Percentiles rank a stretch among this genome's conserved stretches.
Conservation (phyloP, 2,113 vertebrate species). For the Otolemur garnettii region DNA sequence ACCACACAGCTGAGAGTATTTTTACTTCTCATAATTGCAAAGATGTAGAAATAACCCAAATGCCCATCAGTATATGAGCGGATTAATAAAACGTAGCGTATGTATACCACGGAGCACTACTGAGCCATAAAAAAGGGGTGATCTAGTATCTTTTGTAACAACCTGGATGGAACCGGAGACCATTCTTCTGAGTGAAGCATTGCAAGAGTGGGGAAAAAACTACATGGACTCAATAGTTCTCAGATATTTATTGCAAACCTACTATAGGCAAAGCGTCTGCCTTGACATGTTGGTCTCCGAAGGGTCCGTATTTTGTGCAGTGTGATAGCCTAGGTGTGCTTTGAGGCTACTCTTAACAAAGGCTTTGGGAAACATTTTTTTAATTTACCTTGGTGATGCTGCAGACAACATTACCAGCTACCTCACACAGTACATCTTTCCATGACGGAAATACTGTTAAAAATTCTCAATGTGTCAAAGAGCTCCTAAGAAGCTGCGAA, state of each 20-base stretch:
- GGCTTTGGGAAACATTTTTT: not conserved
- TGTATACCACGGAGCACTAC: too few relatives aligned
- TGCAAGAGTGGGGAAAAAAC: too few relatives aligned
- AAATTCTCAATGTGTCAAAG: not conserved
- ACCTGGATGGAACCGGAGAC: too few relatives aligned
- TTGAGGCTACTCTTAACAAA: not conserved
- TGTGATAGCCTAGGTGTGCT: not conserved
- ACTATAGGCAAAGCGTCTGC: not conserved
- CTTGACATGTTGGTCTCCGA: not conserved
- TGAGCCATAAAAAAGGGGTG: too few relatives aligned
- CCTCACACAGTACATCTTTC: not conserved
- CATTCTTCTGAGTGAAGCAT: too few relatives aligned
- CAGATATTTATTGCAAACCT: not conserved
- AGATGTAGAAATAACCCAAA: too few relatives aligned
- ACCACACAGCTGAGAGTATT: not conserved
- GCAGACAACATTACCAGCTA: not conserved
- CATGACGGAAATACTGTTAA: not conserved
- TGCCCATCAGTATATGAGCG: too few relatives aligned
- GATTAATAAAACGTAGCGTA: too few relatives aligned
- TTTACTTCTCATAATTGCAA: not conserved
- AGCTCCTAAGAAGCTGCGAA: not conserved
- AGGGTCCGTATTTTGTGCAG: not conserved
- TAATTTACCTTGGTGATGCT: not conserved
- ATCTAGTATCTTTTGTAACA: too few relatives aligned
- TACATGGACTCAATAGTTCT: too few relatives aligned